A percentile compares a stretch with the other conserved stretches of the same genome.
phyloP scores from a whole-genome alignment of 1,140 invertebrate species.

The Hylaeus anthracinus region DNA sequence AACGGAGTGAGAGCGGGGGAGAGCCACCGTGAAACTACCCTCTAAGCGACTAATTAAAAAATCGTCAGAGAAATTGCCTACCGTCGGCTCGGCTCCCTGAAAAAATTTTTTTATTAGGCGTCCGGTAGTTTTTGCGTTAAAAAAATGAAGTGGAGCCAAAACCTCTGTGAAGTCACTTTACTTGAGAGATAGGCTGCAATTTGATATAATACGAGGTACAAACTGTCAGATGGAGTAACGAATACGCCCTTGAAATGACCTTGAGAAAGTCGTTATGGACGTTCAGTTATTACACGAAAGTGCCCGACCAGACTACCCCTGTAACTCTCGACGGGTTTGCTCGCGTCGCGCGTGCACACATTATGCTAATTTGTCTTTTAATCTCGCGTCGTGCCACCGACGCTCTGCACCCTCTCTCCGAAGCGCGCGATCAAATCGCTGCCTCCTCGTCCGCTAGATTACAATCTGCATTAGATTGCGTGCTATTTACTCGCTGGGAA shows the following conservation, averaged over 20 bases:
- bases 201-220: no score
- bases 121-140: no score
- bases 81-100: not conserved
- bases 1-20: not conserved
- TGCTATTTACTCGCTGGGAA: constrained; percentile 56
- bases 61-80: constrained; percentile 36
- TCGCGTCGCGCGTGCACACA: constrained; percentile 61
- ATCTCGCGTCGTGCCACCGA: constrained; percentile 66
- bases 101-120: not conserved
- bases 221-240: no score
- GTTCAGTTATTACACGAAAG: constrained; percentile 50
- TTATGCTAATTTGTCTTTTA: constrained; percentile 77
- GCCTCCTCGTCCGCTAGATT: constrained; percentile 37
- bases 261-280: not conserved
- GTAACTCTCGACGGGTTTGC: constrained; percentile 31
- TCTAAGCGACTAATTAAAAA: constrained; percentile 57
- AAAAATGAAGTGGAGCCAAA: no score
- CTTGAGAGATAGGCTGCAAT: no score
- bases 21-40: constrained; percentile 41
- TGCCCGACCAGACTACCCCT: constrained; percentile 28
- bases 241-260: no score
- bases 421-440: constrained; percentile 22
- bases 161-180: no score
- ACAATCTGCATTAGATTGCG: constrained; percentile 58
- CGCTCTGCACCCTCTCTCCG: constrained; percentile 15